Evolutionary conservation across 2,113 vertebrate genomes (phyloP), one percentile per base, ranked within the genome.

Genomic region (Galbula dea): DNA sequence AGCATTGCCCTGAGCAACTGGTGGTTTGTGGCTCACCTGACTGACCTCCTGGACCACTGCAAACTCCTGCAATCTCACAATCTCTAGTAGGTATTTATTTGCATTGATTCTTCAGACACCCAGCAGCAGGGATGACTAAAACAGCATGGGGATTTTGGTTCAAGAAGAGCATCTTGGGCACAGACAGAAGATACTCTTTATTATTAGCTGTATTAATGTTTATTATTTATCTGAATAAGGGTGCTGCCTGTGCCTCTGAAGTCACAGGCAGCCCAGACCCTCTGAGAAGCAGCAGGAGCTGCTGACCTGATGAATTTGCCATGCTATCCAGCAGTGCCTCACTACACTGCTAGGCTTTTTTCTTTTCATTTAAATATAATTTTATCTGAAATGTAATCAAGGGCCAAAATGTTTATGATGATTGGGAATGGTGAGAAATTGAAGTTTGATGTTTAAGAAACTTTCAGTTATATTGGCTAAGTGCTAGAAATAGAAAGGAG

Each of bases 1-100:
- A 99, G 99, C 97, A 98, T 99, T 51, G 98, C 98, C 54, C 97
- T 99, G 76, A 99, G 99, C 98, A 99, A 99, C 97, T 99, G 99
- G 99, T 99, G 99, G 99, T 99, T 99, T 66, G 99, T 99, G 95
- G 99, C 99, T 89, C 99, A 99, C 89, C 96, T 99, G 95, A 99
- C 99, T 3, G 99, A 99, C 96, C 98, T 99, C 11, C 90, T 99
- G 97, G 99, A 99, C 94, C 99, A 99, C 95, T 99, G 99, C 92
- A 98, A 98, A 86, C 98, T 99, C 61, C 98, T 99, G 36, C 99
- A 99, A 86, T 99, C 99, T 11, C 99, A 99, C 97, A 99, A 99
- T 93, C 98, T 99, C 49, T 99, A 99, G 99, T 99, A 97, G 98
- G 99, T 94, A 30, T 67, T 76, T 52, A 17, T 24, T 49, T 55